Evolutionary conservation across 2,113 vertebrate genomes (phyloP).

Genomic region (Leucopternis melanops): DNA sequence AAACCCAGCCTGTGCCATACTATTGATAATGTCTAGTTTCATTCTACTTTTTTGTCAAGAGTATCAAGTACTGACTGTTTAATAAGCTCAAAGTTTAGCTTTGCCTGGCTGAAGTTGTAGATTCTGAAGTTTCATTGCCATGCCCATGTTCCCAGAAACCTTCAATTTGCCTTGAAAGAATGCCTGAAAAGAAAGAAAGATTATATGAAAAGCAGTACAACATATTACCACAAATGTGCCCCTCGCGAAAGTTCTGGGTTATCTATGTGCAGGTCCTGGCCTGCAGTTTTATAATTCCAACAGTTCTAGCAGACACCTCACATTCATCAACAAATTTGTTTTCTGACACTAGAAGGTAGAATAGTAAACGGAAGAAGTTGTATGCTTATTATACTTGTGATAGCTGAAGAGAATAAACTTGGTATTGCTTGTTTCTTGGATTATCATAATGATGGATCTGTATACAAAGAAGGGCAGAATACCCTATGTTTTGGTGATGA

Average conservation of each 20-base stretch:
- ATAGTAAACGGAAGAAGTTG: not conserved
- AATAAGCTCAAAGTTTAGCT: conserved; percentile 85
- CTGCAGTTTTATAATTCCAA: not conserved
- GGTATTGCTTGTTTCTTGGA: not conserved
- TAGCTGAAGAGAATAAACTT: not conserved
- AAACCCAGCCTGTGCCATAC: not conserved
- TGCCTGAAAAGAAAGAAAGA: conserved; percentile 71
- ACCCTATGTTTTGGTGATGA: not conserved
- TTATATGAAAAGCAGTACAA: not conserved
- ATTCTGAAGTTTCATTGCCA: conserved; percentile 94
- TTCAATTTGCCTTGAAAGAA: conserved; percentile 95
- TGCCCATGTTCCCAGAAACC: conserved; percentile 87
- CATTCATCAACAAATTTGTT: not conserved
- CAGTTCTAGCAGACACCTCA: not conserved
- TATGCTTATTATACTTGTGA: not conserved
- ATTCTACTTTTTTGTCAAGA: conserved; percentile 30
- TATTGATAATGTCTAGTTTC: conserved; percentile 35
- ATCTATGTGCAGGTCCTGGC: not conserved
- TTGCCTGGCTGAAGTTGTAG: conserved; percentile 84
- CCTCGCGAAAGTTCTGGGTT: not conserved
- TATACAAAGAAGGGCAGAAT: not conserved
- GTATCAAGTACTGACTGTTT: conserved; percentile 26
- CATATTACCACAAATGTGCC: not conserved
- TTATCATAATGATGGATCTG: not conserved
- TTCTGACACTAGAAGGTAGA: not conserved